Percentiles rank a stretch among this genome's conserved stretches.
phyloP scores from a whole-genome alignment of 2,888 invertebrate genomes.

The Campaea margaritaria region DNA sequence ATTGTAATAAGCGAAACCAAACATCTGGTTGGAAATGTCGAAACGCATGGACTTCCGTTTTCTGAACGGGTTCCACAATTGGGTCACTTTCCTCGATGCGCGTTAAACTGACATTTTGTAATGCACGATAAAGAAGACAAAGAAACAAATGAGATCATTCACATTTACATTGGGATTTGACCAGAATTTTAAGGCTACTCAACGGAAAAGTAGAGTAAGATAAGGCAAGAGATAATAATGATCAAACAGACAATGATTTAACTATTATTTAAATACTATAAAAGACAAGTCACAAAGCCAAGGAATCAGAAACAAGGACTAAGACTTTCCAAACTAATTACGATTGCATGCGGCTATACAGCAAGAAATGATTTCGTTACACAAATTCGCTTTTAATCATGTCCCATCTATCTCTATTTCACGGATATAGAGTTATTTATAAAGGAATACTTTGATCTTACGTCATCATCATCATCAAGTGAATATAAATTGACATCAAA shows the following conservation, averaged over 20 bases:
- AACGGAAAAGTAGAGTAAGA: slow-evolving; percentile 13
- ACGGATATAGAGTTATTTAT: not conserved
- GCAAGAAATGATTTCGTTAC: slow-evolving; percentile 9
- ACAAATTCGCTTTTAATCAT: not conserved
- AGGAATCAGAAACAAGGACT: not conserved
- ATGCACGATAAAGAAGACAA: slow-evolving; percentile 13
- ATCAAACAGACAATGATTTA: not conserved
- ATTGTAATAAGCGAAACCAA: slow-evolving; percentile 23
- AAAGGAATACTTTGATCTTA: slow-evolving; percentile 17
- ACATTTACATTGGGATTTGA: slow-evolving; percentile 21
- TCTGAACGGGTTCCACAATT: slow-evolving; percentile 10
- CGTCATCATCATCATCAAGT: slow-evolving; percentile 8
- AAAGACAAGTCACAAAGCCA: not conserved
- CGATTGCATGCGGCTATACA: not conserved
- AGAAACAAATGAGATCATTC: slow-evolving; percentile 35
- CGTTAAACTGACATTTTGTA: slow-evolving; percentile 9
- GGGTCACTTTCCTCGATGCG: slow-evolving; percentile 15
- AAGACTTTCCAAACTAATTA: not conserved
- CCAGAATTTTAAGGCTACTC: not conserved
- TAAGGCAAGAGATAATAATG: slow-evolving; percentile 10
- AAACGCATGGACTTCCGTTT: slow-evolving; percentile 26
- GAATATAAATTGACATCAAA: slow-evolving; percentile 18
- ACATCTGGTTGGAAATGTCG: slow-evolving; percentile 28
- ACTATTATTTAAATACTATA: too few species aligned
- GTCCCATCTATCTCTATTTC: slow-evolving; percentile 1